Conservation (phyloP, 2,888 invertebrate species). For the Pimpla rufipes region DNA sequence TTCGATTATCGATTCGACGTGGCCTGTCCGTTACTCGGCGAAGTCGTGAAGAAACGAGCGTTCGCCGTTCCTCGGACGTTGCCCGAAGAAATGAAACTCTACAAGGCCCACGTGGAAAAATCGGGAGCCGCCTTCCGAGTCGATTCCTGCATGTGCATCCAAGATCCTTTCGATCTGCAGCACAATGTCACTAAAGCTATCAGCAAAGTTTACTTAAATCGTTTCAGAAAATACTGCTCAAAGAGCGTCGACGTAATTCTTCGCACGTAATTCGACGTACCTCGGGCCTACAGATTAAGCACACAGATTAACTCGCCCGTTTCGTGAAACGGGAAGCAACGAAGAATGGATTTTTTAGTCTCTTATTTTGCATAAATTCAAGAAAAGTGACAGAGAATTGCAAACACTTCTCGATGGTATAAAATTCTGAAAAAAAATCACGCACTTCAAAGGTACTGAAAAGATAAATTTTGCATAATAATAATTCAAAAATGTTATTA, state of each 20-base stretch:
- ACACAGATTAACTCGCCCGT: neutral
- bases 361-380: too few species aligned
- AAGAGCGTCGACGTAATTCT: slow-evolving; percentile 51
- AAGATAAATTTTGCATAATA: too few species aligned
- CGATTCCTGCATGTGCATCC: slow-evolving; percentile 86
- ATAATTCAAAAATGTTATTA: too few species aligned
- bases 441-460: too few species aligned
- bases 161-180: slow-evolving; percentile 88
- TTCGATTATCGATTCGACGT: slow-evolving; percentile 84
- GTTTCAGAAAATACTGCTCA: slow-evolving; percentile 60
- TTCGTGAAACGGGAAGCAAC: neutral
- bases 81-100: slow-evolving; percentile 84
- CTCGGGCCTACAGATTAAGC: neutral
- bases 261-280: too few species aligned
- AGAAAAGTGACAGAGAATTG: too few species aligned
- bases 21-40: slow-evolving; percentile 86
- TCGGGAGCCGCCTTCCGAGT: slow-evolving; percentile 81
- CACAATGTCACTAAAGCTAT: slow-evolving; percentile 87
- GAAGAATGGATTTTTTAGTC: too few species aligned
- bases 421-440: too few species aligned
- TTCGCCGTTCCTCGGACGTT: slow-evolving; percentile 80
- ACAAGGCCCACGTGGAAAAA: slow-evolving; percentile 78
- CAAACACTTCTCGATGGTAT: too few species aligned
- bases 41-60: slow-evolving; percentile 80
- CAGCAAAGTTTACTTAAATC: slow-evolving; percentile 57